Conservation (phyloP, 1,140 invertebrate genomes). For the Zelostemma sp. region DNA sequence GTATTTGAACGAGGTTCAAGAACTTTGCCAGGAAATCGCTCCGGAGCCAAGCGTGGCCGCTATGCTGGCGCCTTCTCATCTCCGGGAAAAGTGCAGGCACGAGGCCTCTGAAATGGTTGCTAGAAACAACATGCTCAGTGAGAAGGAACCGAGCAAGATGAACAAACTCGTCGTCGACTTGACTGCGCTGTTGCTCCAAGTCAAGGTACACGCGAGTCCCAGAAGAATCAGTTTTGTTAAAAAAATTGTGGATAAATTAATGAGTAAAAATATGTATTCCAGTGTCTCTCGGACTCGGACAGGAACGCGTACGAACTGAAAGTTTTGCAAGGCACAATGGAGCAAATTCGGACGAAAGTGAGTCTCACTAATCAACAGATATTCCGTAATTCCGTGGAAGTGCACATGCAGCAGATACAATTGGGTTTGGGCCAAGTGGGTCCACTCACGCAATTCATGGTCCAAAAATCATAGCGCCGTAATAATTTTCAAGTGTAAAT, state of each 20-base stretch:
- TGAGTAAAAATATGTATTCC: slow-evolving; percentile 46
- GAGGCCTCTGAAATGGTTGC: slow-evolving; percentile 87
- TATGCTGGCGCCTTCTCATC: slow-evolving; percentile 87
- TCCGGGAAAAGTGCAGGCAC: slow-evolving; percentile 87
- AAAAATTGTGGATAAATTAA: slow-evolving; percentile 12
- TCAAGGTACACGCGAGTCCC: slow-evolving; percentile 75
- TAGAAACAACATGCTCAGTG: slow-evolving; percentile 77
- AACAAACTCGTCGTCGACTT: slow-evolving; percentile 88
- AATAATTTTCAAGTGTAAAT: slow-evolving; percentile 20
- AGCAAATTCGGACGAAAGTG: slow-evolving; percentile 87
- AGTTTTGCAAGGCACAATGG: slow-evolving; percentile 92
- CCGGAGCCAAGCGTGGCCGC: slow-evolving; percentile 89
- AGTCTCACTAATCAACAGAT: slow-evolving; percentile 82
- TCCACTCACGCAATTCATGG: slow-evolving; percentile 64
- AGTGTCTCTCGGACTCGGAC: slow-evolving; percentile 90
- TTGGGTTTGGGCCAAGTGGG: slow-evolving; percentile 79
- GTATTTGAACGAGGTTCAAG: slow-evolving; percentile 87
- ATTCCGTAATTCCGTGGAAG: slow-evolving; percentile 92
- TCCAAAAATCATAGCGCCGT: slow-evolving; percentile 62
- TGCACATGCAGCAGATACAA: slow-evolving; percentile 94
- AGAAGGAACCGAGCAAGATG: slow-evolving; percentile 74
- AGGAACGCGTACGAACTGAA: slow-evolving; percentile 92
- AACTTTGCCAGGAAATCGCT: slow-evolving; percentile 87
- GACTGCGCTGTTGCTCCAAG: slow-evolving; percentile 91
- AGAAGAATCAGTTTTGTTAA: not conserved